Percentiles rank a stretch among this genome's conserved stretches.
phyloP scores from a whole-genome alignment of 2,797 vertebrate genomes.

The Prunella strophiata region DNA sequence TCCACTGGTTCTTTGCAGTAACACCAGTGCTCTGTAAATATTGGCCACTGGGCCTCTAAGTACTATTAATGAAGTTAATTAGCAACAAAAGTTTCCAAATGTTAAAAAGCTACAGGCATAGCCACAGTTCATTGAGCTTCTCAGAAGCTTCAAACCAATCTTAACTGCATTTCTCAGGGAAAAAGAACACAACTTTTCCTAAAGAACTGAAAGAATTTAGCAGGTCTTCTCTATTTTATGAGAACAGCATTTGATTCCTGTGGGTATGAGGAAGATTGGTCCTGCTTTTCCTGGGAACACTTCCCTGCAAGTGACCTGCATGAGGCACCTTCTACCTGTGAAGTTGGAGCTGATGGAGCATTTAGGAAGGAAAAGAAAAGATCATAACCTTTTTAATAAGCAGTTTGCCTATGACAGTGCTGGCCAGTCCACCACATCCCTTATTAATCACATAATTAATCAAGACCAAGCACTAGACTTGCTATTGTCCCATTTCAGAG shows the following conservation, averaged over 20 bases:
- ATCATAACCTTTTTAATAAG: slow-evolving; percentile 23
- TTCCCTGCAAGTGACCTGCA: neutral
- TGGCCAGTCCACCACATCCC: neutral
- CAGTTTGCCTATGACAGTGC: neutral
- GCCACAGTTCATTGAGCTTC: slow-evolving; percentile 53
- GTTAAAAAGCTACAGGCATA: slow-evolving; percentile 64
- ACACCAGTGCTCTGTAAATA: slow-evolving; percentile 4
- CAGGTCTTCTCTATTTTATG: neutral
- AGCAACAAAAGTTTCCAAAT: slow-evolving; percentile 69
- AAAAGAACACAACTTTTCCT: neutral
- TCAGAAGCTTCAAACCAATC: slow-evolving; percentile 32
- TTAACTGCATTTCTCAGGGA: slow-evolving; percentile 19
- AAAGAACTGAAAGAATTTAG: neutral
- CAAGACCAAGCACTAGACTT: slow-evolving; percentile 2
- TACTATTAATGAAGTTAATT: slow-evolving; percentile 73
- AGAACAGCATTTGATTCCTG: neutral
- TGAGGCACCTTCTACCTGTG: neutral
- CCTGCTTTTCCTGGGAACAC: neutral
- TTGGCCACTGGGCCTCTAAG: slow-evolving; percentile 57
- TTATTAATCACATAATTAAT: slow-evolving; percentile 29
- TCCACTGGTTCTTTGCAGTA: slow-evolving; percentile 18
- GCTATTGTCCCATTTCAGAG: neutral
- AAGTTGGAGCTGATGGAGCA: neutral
- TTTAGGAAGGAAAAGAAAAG: slow-evolving; percentile 15
- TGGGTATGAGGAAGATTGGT: neutral